Evolutionary conservation across 1,140 invertebrate genomes (phyloP), one percentile per base, ranked within the genome.

Genomic region (Cephus cinctus): DNA sequence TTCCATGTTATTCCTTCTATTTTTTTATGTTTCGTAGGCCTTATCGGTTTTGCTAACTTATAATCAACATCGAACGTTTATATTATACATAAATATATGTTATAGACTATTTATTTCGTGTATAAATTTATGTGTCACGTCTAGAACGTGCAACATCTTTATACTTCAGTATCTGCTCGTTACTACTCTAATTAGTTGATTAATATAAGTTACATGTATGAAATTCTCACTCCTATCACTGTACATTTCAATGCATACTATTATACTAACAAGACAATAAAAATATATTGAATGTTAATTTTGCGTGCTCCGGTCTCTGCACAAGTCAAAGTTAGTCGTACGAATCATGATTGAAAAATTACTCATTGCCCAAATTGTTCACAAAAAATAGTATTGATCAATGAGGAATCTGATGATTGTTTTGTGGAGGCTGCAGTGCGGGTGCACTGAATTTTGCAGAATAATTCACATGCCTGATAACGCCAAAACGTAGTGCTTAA

Each of bases 221-320:
- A 41, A 19, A 41, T 41, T 11, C 9, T 41, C 15, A 41, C 22
- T 41, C 25, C n/a, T 41, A 41, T 41, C 39, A 41, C 39, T 41
- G 21, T 41, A 41, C 18, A 41, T 41, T 23, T 18, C 20, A 41
- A 5, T 41, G 15, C 20, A 23, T 25, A 20, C 39, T 36, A 41
- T 41, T 41, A 41, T 41, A 41, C 39, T 41, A 41, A 19, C 39
- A 19, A 41, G 39, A 41, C 39, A 41, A 41, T 41, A 41, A 41
- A 41, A 41, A 9, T 38, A 41, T 41, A 41, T 20, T 41, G 39
- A 41, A 21, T 14, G 39, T 41, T 41, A 15, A 21, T 6, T n/a
- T 18, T 36, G 4, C 15, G 14, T 36, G 34, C 5, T n/a, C n/a
- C n/a, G n/a, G n/a, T n/a, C n/a, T n/a, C n/a, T n/a, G n/a, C n/a